A percentile compares a stretch with the other conserved stretches of the same genome.
phyloP scores from a whole-genome alignment of 2,113 vertebrate genomes.

The Jaculus jaculus region DNA sequence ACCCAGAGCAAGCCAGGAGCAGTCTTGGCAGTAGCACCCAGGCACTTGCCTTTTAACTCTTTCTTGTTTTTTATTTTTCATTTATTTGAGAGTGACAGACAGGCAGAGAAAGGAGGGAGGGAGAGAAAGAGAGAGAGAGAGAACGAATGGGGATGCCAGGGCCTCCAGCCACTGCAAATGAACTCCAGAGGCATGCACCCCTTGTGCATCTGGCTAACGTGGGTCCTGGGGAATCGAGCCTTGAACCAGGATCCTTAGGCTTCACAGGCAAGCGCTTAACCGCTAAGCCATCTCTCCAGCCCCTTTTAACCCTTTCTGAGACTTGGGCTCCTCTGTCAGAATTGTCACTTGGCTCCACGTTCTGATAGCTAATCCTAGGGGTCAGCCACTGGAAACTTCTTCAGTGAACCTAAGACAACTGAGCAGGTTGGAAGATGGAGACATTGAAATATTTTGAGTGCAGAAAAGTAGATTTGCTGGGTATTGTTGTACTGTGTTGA shows the following conservation, averaged over 20 bases:
- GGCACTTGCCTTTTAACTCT: background rate
- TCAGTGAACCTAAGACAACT: background rate
- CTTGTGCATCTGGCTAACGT: too few species aligned
- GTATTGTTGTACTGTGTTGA: background rate
- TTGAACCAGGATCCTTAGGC: too few species aligned
- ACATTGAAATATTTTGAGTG: background rate
- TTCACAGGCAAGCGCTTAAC: too few species aligned
- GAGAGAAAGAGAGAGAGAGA: too few species aligned
- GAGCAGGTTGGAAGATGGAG: constrained; percentile 20
- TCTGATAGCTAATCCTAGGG: background rate
- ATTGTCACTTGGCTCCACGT: background rate
- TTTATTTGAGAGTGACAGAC: too few species aligned
- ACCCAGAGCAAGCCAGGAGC: background rate
- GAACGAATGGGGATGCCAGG: too few species aligned
- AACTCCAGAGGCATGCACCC: too few species aligned
- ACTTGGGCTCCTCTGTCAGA: background rate
- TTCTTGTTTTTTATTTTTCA: too few species aligned
- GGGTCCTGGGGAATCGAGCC: too few species aligned
- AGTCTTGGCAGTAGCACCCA: accelerated
- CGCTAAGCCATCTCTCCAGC: too few species aligned
- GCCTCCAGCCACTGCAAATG: too few species aligned
- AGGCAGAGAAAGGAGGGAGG: too few species aligned
- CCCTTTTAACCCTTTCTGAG: background rate
- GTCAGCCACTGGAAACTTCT: background rate
- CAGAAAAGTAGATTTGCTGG: background rate